Evolutionary conservation across 2,113 vertebrate species (phyloP), one percentile per base, ranked within the genome.

Genomic region (Brienomyrus brachyistius): DNA sequence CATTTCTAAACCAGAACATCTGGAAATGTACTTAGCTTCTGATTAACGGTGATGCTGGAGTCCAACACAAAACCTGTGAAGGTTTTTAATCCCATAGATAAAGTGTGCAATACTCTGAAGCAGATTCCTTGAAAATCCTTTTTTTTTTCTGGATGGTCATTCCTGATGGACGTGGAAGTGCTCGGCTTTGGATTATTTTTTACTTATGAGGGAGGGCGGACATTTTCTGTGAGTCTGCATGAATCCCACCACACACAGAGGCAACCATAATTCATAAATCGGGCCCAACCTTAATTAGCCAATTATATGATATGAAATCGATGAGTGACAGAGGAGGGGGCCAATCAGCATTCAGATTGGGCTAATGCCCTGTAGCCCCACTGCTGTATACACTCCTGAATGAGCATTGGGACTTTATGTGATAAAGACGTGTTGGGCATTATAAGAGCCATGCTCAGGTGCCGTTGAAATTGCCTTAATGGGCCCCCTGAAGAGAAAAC

Each of bases 1-100:
- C 74, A 56, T 85, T 62, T 88, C 87, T 62, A 40, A 84, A 85
- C 15, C 48, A 47, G 43, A 43, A 85, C 52, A 84, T 83, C 77
- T 84, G 89, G 21, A 35, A 45, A 62, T 31, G 83, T 84, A 50
- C 35, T 83, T 31, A 51, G 50, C 85, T 52, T 86, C 85, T 86
- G 47, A 52, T 86, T 86, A 54, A n/a, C 52, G 54, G 87, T 23
- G 17, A 88, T 84, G 51, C 45, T 59, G 35, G 52, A 84, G 48
- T 48, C 21, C 11, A 23, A 89, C 27, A 85, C 77, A 31, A n/a
- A 59, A 48, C 35, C 51, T 40, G 23, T 62, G 23, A 54, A 0
- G 48, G 40, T 47, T 43, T 59, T 62, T 21, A 47, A 47, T 40
- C 9, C 77, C 52, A 85, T 85, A 43, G 10, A 54, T 77, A 52